Base-by-base conservation (phyloP, 2,888 invertebrate species). In the Ischnus inquisitorius region DNA sequence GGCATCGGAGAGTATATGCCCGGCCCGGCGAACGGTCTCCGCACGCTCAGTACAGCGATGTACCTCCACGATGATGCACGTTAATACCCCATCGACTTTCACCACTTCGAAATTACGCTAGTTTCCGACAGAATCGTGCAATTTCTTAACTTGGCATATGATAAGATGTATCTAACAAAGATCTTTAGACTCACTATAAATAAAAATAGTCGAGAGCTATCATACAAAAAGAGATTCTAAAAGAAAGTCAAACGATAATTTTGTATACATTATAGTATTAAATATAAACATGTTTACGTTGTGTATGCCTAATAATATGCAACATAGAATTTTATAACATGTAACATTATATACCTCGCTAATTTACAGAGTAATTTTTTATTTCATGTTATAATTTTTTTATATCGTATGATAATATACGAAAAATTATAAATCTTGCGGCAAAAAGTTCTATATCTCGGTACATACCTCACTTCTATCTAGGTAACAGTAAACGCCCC, bases 41-140 rank as follows among this genome's bases (percentile, higher is more conserved):
- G 16, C 19, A 48, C 68, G 68, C 16, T 68, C 51, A 68, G 34
- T 68, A 48, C 34, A 68, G 68, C 68, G 34, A 22, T 54, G 69
- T n/a, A 69, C 69, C 39, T 54, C 54, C 46, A 51, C 28, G 69
- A 69, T 22, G 69, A 54, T 54, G 69, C 39, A 54, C 39, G 69
- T 19, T 12, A 19, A 48, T 16, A 86, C 79, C 78, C 51, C 75
- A 76, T 83, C 86, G 87, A 91, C 91, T 91, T 91, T 91, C 90
- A 90, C 90, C 88, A 74, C 54, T 65, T 81, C 68, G 85, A 65
- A 87, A 87, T 90, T 88, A 86, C 86, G 88, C 90, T 87, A 90
- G 88, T 88, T 84, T 43, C 64, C 69, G 54, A 75, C 68, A 72
- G 60, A 51, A 54, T 39, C 54, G 74, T 43, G 25, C 62, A 54